Percentiles rank a stretch among this genome's conserved stretches.
Evolutionary conservation across 2,113 vertebrate genomes (phyloP).

Genomic region (Macrotis lagotis): DNA sequence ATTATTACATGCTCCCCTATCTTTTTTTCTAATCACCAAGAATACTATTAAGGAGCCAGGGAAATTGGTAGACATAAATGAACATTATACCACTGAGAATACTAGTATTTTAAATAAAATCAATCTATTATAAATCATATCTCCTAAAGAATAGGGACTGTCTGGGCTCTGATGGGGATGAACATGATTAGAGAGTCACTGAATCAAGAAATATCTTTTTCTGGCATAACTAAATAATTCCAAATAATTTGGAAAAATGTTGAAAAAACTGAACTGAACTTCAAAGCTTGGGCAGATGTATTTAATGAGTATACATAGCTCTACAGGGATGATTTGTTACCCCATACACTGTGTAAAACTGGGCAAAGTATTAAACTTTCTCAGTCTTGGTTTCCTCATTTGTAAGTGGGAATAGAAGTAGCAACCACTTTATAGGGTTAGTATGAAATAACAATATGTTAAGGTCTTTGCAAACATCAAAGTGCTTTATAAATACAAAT

Average conservation of each 20-base stretch:
- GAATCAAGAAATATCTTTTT: not conserved
- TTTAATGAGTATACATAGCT: not conserved
- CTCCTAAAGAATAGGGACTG: not conserved
- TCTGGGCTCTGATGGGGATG: not conserved
- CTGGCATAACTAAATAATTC: not conserved
- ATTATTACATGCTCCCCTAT: not conserved
- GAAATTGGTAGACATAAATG: not conserved
- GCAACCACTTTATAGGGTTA: not conserved
- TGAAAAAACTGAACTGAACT: not conserved
- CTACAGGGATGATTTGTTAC: not conserved
- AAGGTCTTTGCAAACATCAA: not conserved
- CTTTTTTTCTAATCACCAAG: not conserved
- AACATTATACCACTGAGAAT: not conserved
- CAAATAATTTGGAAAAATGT: not conserved
- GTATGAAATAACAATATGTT: not conserved
- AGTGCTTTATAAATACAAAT: not conserved
- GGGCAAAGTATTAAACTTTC: not conserved
- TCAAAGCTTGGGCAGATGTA: not conserved
- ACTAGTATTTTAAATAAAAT: not conserved
- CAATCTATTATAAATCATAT: not conserved
- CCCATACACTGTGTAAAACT: not conserved
- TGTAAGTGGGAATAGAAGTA: not conserved
- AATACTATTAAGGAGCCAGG: not conserved
- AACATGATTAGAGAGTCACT: not conserved
- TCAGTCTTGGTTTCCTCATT: not conserved